Percentiles rank a stretch among this genome's conserved stretches.
These are phyloP conservation scores for Pangasius macronema DNA, from an alignment of 2,797 vertebrate species.

Conservation along the genomic window DNA sequence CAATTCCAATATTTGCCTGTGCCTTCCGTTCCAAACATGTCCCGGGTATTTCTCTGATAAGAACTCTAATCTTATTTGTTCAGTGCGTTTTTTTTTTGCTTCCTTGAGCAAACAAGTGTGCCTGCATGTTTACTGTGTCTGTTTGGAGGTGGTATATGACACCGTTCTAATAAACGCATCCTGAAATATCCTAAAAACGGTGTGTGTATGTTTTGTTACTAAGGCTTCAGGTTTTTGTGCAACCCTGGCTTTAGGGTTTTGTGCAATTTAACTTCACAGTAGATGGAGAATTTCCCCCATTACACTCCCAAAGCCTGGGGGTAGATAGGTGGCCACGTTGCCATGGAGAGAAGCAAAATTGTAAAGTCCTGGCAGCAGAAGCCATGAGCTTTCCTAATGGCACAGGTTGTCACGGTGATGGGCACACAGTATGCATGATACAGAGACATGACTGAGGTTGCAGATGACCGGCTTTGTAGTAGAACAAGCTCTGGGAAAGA, in stretches of 20 bases:
- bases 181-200: conserved; percentile 45
- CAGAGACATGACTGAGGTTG: conserved; percentile 38
- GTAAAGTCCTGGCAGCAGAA: conserved; percentile 47
- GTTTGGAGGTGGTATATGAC: conserved; percentile 49
- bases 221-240: too few relatives aligned
- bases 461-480: conserved; percentile 40
- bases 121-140: conserved; percentile 38
- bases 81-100: conserved; percentile 34
- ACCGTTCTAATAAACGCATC: conserved; percentile 44
- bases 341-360: conserved; percentile 55
- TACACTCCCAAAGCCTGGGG: conserved; percentile 57
- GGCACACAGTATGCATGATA: conserved; percentile 41
- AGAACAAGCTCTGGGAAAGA: background rate
- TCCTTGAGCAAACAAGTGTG: conserved; percentile 58
- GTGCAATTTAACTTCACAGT: conserved; percentile 35
- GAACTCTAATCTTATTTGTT: conserved; percentile 56
- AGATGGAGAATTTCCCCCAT: conserved; percentile 50
- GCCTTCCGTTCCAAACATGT: conserved; percentile 40
- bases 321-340: conserved; percentile 58
- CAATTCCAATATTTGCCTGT: conserved; percentile 55
- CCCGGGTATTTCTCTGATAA: conserved; percentile 40
- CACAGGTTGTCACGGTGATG: conserved; percentile 23
- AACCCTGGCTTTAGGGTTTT: conserved; percentile 35
- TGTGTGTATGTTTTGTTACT: conserved; percentile 38
- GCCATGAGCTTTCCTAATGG: conserved; percentile 46